phyloP scores from a whole-genome alignment of 2,113 vertebrate genomes.

The Stegastes partitus region DNA sequence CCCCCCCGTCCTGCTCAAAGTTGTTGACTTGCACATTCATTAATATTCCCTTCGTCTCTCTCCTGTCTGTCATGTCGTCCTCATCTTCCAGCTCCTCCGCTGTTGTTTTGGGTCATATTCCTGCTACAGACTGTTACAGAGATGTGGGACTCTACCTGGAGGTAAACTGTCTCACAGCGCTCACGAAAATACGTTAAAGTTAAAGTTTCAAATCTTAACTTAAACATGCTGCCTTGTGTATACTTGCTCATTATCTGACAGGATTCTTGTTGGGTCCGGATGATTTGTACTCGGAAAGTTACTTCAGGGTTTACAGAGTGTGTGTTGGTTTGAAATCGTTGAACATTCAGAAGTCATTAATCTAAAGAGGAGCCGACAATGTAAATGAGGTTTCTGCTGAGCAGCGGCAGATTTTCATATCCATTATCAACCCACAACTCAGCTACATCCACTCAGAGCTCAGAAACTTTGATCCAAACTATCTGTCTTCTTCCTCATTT shows the following conservation, averaged over 20 bases:
- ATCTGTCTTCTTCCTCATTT: too few relatives aligned
- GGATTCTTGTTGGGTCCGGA: too few relatives aligned
- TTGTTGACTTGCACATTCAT: constrained; percentile 12
- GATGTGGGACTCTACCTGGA: constrained; percentile 85
- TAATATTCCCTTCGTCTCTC: constrained; percentile 20
- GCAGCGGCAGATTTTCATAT: too few relatives aligned
- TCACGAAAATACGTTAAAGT: background rate
- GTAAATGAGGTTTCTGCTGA: too few relatives aligned
- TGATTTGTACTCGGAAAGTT: too few relatives aligned
- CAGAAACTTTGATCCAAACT: too few relatives aligned
- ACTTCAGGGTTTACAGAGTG: too few relatives aligned
- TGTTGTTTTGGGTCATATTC: constrained; percentile 87
- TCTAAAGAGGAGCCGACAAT: too few relatives aligned
- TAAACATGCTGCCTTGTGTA: background rate
- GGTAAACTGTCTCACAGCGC: constrained; percentile 38
- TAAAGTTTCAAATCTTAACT: background rate
- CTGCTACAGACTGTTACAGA: constrained; percentile 87
- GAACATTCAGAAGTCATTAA: too few relatives aligned
- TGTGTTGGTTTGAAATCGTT: too few relatives aligned
- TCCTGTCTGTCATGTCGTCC: constrained; percentile 31
- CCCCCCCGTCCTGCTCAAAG: constrained; percentile 2
- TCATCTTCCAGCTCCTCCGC: constrained; percentile 83
- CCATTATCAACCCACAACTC: too few relatives aligned
- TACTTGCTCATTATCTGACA: background rate
- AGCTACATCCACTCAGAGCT: too few relatives aligned